phyloP scores from a whole-genome alignment of 1,140 invertebrate species.

The Trachelipus rathkii region DNA sequence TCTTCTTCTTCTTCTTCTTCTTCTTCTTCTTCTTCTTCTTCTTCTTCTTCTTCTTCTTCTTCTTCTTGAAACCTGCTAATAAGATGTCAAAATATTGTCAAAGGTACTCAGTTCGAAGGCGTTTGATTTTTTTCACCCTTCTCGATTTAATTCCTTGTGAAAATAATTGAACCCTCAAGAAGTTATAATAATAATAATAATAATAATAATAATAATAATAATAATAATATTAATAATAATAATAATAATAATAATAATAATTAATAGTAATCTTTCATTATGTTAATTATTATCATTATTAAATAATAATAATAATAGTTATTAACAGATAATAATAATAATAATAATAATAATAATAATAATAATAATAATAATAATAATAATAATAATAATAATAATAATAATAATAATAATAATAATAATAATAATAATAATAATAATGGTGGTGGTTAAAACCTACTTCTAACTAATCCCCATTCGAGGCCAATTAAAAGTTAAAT shows the following conservation, averaged over 20 bases:
- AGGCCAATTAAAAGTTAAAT: neutral
- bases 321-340: no score
- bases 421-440: constrained; percentile 8
- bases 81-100: neutral
- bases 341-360: neutral
- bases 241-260: no score
- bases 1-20: neutral
- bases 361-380: constrained; percentile 1
- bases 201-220: no score
- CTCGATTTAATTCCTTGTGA: no score
- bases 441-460: neutral
- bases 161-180: no score
- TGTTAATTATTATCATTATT: no score
- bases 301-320: no score
- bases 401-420: constrained; percentile 4
- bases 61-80: neutral
- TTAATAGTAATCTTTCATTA: no score
- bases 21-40: no score
- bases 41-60: neutral
- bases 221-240: no score
- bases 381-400: constrained; percentile 7
- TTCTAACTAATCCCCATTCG: neutral
- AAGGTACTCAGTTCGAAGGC: neutral
- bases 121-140: neutral
- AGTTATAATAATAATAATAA: no score